These are phyloP conservation scores for Bufo bufo DNA, from an alignment of 2,113 vertebrate species.

Conservation along the genomic window DNA sequence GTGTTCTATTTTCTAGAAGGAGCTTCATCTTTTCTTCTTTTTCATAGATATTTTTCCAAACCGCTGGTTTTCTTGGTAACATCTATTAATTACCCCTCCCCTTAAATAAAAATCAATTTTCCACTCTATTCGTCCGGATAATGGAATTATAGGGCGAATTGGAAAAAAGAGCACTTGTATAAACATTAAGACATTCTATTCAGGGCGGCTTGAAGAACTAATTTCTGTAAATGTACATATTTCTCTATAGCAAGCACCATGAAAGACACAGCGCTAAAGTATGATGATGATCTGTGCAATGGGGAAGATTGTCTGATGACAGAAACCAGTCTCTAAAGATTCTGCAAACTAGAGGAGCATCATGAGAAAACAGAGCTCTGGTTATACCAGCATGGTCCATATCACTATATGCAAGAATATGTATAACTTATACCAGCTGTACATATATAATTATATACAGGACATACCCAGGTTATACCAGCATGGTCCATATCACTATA, in stretches of 20 bases:
- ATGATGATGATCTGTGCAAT: not conserved
- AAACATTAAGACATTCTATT: constrained; percentile 48
- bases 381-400: not conserved
- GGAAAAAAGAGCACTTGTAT: constrained; percentile 45
- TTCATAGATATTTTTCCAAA: constrained; percentile 30
- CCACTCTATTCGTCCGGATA: constrained; percentile 64
- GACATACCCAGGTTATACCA: not conserved
- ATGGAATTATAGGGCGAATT: constrained; percentile 56
- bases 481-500: not conserved
- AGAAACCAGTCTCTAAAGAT: not conserved
- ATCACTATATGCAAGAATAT: no score
- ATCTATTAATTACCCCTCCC: constrained; percentile 58
- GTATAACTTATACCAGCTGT: no score
- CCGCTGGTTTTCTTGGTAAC: constrained; percentile 55
- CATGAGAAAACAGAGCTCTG: not conserved
- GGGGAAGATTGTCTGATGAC: not conserved
- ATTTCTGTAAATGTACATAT: constrained; percentile 7
- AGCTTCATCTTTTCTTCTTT: not conserved
- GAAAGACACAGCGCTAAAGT: not conserved
- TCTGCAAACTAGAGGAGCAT: not conserved
- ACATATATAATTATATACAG: not conserved
- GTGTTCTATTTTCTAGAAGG: not conserved
- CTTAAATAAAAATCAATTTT: constrained; percentile 64
- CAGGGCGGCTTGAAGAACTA: not conserved
- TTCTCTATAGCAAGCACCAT: not conserved